A percentile compares a stretch with the other conserved stretches of the same genome.
Evolutionary conservation across 2,113 vertebrate species (phyloP).

Genomic region (Phalacrocorax carbo): DNA sequence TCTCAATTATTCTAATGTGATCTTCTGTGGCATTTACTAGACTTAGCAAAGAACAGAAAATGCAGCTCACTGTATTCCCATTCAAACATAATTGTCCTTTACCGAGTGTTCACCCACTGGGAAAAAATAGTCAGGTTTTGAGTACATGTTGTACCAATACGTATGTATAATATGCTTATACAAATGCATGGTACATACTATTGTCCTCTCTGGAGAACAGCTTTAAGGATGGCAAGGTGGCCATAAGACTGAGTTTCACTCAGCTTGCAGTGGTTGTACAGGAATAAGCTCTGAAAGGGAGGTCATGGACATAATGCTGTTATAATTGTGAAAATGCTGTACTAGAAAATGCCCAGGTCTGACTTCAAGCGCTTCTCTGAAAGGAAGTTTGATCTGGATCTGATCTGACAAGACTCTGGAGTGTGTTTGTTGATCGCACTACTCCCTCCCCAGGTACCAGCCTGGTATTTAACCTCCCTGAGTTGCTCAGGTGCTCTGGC

Average conservation of each 20-base stretch:
- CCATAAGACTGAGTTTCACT: not conserved
- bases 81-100: not conserved
- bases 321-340: not conserved
- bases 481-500: not conserved
- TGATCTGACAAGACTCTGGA: constrained; percentile 2
- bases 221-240: not conserved
- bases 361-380: not conserved
- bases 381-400: not conserved
- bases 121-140: not conserved
- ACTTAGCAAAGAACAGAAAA: not conserved
- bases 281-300: not conserved
- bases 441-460: not conserved
- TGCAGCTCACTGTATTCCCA: not conserved
- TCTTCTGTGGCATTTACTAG: not conserved
- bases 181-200: not conserved
- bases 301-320: not conserved
- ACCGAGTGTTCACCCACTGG: not conserved
- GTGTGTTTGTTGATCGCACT: not conserved
- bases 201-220: not conserved
- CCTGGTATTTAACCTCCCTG: not conserved
- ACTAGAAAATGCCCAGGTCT: not conserved
- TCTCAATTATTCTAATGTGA: not conserved
- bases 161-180: not conserved
- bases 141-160: not conserved
- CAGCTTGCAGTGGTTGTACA: not conserved